Evolutionary conservation across 1,140 invertebrate genomes (phyloP), one percentile per base, ranked within the genome.

Genomic region (Brachionus sp.): DNA sequence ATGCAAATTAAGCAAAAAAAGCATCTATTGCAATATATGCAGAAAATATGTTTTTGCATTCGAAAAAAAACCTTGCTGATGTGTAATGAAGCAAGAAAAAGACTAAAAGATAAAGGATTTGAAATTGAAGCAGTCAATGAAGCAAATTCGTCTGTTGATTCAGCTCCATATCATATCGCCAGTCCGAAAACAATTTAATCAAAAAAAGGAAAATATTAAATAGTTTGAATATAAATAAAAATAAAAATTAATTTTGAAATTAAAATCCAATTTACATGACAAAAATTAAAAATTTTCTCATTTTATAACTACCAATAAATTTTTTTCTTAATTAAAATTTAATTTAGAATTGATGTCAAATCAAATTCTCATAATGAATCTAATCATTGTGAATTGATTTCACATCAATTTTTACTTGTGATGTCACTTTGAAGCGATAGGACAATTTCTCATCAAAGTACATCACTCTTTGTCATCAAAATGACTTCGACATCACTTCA

Each of bases 271-370:
- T 85, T 84, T 84, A 89, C 88, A 85, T 84, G 84, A 78, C 3
- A 88, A 85, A 84, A 86, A 85, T 77, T 88, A 85, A 23, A 29
- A 77, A 23, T n/a, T 84, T 84, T 7, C 86, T 84, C 73, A 86
- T 86, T 3, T 86, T 46, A 50, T 88, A 86, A 82, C 37, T 39
- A 86, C 87, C 25, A 29, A 23, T 64, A 19, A 29, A 64, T 64
- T 64, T 5, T 19, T 23, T 64, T 64, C 25, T 64, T 19, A 64
- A 64, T 64, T 64, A 5, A 12, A 64, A 23, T 29, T 19, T 19
- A 64, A 19, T 64, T 4, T 64, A 23, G 12, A 23, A 29, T 19
- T 64, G 25, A 64, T 64, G 16, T 23, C 57, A 23, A 29, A 23
- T 64, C 57, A n/a, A n/a, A n/a, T n/a, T n/a, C n/a, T n/a, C n/a